Base-by-base conservation (phyloP, 2,888 invertebrate species). In the Panzeria rudis region DNA sequence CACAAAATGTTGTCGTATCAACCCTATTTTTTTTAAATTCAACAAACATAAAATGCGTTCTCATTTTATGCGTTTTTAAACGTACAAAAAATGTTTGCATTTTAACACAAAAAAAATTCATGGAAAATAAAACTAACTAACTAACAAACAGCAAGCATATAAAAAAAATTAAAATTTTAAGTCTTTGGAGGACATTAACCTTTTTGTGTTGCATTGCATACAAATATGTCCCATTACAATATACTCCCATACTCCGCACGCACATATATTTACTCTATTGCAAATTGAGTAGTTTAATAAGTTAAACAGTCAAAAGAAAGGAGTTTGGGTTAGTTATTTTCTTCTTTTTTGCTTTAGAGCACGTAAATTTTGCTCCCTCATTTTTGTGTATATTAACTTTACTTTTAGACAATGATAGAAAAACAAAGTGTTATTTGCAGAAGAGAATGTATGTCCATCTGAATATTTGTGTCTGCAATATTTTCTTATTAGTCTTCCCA, bases 101-200 rank as follows among this genome's bases (percentile, higher is more conserved):
- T 80, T 86, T 75, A 52, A 68, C 7, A 56, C 35, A 44, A 61
- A 68, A 32, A 72, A 66, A 81, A 69, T 17, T 44, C 44, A 25
- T 78, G 78, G 25, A 69, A 68, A 78, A 62, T 38, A 13, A 38
- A 47, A 69, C 44, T 6, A 76, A 23, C 47, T 35, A 59, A n/a
- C 59, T 35, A 68, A 38, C 81, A 82, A 64, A 56, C 56, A 72
- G 61, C 23, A 9, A 62, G 47, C 56, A 25, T 47, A 47, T 35
- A 72, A 80, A 86, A 11, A 88, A 88, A 86, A 88, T 88, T 87
- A 86, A 88, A 87, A 90, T 91, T 90, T 88, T 88, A 90, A 89
- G 89, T 89, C 88, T 89, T 88, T 89, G 88, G 89, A 88, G 91
- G 91, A 89, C 92, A 90, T 92, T 92, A 91, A 91, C 92, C 91